Conservation (phyloP, 1,140 invertebrate species). For the Nephila pilipes region DNA sequence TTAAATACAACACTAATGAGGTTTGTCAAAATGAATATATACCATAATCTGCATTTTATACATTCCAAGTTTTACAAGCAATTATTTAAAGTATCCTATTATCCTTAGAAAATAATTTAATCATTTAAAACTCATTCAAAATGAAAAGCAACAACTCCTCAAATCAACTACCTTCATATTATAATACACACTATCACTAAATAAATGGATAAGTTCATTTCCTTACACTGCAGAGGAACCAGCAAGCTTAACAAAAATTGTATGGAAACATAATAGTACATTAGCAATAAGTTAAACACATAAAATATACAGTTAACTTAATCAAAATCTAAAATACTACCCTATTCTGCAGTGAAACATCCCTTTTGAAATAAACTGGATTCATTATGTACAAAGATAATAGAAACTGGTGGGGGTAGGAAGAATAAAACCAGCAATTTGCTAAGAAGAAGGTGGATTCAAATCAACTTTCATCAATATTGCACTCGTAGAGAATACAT, state of each 20-base stretch:
- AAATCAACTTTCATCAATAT: slow-evolving; percentile 69
- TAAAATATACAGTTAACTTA: background rate
- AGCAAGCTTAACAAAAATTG: background rate
- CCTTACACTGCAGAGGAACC: background rate
- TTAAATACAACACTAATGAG: too few relatives aligned
- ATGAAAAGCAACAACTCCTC: background rate
- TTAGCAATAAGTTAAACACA: background rate
- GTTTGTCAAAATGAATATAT: too few relatives aligned
- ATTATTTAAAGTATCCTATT: too few relatives aligned
- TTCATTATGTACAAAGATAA: slow-evolving; percentile 23
- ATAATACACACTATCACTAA: background rate
- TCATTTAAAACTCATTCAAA: too few relatives aligned
- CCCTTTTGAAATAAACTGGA: background rate
- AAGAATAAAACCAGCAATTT: background rate
- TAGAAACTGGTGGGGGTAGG: background rate
- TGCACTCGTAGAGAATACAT: slow-evolving; percentile 62
- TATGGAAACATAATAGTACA: background rate
- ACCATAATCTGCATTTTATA: too few relatives aligned
- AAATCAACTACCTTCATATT: background rate
- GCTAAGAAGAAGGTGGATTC: slow-evolving; percentile 69
- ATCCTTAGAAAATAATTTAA: too few relatives aligned
- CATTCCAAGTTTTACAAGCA: too few relatives aligned
- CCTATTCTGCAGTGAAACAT: background rate
- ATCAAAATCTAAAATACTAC: slow-evolving; percentile 13
- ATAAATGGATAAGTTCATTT: background rate